These are phyloP conservation scores for Phasianus colchicus DNA, from an alignment of 2,113 vertebrate genomes.

Conservation along the genomic window DNA sequence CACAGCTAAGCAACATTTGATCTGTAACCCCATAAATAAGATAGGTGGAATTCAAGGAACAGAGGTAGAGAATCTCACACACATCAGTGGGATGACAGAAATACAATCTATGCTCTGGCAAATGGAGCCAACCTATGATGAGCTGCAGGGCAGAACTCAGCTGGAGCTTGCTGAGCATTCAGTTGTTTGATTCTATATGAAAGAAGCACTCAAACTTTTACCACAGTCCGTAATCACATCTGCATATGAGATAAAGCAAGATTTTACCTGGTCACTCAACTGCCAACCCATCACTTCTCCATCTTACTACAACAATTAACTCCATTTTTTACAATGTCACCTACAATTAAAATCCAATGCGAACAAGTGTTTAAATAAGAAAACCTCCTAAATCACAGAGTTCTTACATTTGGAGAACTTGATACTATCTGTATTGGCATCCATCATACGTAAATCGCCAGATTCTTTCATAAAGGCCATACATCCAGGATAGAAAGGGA, in stretches of 20 bases:
- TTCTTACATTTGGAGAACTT: slow-evolving; percentile 34
- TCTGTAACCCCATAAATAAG: not conserved
- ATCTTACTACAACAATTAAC: not conserved
- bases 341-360: not conserved
- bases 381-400: not conserved
- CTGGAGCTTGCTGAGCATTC: not conserved
- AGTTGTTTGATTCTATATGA: not conserved
- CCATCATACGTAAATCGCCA: not conserved
- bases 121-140: not conserved
- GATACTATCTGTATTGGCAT: not conserved
- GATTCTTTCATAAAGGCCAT: not conserved
- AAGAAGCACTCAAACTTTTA: not conserved
- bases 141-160: not conserved
- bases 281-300: not conserved
- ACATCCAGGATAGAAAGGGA: not conserved
- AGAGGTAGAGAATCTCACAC: not conserved
- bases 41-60: not conserved
- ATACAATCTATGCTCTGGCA: accelerated
- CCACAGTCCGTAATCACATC: not conserved
- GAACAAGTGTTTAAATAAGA: not conserved
- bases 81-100: not conserved
- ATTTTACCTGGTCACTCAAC: not conserved
- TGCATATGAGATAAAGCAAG: not conserved
- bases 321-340: not conserved
- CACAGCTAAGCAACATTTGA: not conserved